phyloP scores from a whole-genome alignment of 2,888 invertebrate species.

The Hoplodrina blanda region DNA sequence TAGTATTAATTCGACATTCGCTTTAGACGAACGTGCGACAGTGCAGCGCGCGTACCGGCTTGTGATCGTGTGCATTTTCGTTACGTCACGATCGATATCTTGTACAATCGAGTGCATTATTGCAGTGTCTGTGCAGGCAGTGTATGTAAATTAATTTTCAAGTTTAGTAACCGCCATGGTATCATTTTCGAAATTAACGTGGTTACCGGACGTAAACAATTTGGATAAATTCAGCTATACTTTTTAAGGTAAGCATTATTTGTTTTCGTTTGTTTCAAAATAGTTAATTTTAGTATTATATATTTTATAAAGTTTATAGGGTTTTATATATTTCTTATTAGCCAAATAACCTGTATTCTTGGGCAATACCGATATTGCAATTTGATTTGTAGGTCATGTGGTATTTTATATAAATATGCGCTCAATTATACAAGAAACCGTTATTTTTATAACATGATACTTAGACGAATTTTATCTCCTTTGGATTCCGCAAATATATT shows the following conservation, averaged over 20 bases:
- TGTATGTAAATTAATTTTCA: conserved; percentile 68
- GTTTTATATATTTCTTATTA: conserved; percentile 4
- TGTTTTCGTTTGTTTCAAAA: not conserved
- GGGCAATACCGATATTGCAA: not conserved
- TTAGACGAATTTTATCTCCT: not conserved
- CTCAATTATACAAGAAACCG: conserved; percentile 19
- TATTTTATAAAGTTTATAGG: not conserved
- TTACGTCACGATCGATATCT: conserved; percentile 82
- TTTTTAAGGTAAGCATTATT: conserved; percentile 64
- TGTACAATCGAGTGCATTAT: conserved; percentile 80
- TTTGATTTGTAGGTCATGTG: conserved; percentile 45
- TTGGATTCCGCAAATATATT: not conserved
- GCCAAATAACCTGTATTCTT: conserved; percentile 11
- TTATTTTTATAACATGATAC: conserved; percentile 2
- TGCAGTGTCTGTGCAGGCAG: conserved; percentile 71
- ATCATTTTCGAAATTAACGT: conserved; percentile 74
- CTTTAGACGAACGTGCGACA: conserved; percentile 79
- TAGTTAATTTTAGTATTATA: not conserved
- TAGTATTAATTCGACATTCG: conserved; percentile 87
- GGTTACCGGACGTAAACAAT: conserved; percentile 66
- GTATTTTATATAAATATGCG: conserved; percentile 30
- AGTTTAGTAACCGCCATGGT: conserved; percentile 68
- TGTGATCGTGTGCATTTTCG: conserved; percentile 74
- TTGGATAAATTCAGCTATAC: conserved; percentile 71
- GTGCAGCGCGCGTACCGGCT: conserved; percentile 63